Conservation (phyloP, 1,140 invertebrate species). For the Dendrolimus punctatus region DNA sequence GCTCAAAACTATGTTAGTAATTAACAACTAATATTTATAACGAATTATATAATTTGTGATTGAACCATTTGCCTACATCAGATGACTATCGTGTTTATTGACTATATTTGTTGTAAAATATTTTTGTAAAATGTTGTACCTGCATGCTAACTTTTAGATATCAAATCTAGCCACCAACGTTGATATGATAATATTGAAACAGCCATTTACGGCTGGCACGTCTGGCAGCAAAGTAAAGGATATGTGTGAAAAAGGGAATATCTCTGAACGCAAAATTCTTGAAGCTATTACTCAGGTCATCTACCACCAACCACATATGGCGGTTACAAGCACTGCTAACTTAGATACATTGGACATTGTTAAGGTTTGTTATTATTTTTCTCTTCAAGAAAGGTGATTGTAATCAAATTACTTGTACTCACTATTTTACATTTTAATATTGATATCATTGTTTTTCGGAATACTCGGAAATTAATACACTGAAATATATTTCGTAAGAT, state of each 20-base stretch:
- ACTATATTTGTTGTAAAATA: no score
- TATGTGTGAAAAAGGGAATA: constrained; percentile 2
- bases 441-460: no score
- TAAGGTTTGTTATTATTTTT: constrained; percentile 21
- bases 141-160: no score
- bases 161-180: no score
- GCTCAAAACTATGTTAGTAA: background rate
- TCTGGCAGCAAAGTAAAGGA: background rate
- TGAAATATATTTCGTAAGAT: no score
- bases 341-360: constrained; percentile 32
- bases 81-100: no score
- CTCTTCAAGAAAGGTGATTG: constrained; percentile 1
- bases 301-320: constrained; percentile 26
- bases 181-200: no score
- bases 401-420: no score
- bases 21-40: background rate
- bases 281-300: constrained; percentile 28
- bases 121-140: no score
- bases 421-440: no score
- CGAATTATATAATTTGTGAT: background rate
- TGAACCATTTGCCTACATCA: no score
- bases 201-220: background rate
- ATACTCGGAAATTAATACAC: no score
- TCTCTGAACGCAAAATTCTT: constrained; percentile 23
- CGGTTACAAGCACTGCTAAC: constrained; percentile 16